Conservation (phyloP, 2,888 invertebrate species). For the Drosophila infuscata region DNA sequence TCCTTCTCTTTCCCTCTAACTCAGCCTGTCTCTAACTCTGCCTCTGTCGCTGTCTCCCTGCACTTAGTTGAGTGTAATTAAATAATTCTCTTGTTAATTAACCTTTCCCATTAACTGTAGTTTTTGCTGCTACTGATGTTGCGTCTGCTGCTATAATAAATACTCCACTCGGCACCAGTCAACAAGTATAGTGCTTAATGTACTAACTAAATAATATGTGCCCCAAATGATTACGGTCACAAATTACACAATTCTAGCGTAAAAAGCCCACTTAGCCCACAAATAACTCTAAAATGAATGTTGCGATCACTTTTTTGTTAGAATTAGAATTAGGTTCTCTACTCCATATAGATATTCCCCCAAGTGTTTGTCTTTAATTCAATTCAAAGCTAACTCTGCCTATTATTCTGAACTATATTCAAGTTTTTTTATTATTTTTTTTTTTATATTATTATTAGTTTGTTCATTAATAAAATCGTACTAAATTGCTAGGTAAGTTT, state of each 20-base stretch:
- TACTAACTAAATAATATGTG: slow-evolving; percentile 15
- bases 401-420: neutral
- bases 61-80: slow-evolving; percentile 28
- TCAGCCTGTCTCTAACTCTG: neutral
- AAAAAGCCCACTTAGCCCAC: neutral
- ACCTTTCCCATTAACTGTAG: slow-evolving; percentile 43
- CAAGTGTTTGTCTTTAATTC: neutral
- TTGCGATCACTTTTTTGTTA: neutral
- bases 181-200: slow-evolving; percentile 26
- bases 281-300: neutral
- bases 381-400: neutral
- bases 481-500: neutral
- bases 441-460: neutral
- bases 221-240: slow-evolving; percentile 16
- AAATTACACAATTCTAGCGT: slow-evolving; percentile 21
- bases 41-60: neutral
- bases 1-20: neutral
- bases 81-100: slow-evolving; percentile 41
- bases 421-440: neutral
- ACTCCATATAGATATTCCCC: neutral
- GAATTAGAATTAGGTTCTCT: neutral
- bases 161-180: slow-evolving; percentile 6
- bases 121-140: slow-evolving; percentile 16
- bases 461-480: neutral
- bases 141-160: no score